Percentiles rank a stretch among this genome's conserved stretches.
These are phyloP conservation scores for Fratercula arctica DNA, from an alignment of 2,797 vertebrate species.

Conservation along the genomic window DNA sequence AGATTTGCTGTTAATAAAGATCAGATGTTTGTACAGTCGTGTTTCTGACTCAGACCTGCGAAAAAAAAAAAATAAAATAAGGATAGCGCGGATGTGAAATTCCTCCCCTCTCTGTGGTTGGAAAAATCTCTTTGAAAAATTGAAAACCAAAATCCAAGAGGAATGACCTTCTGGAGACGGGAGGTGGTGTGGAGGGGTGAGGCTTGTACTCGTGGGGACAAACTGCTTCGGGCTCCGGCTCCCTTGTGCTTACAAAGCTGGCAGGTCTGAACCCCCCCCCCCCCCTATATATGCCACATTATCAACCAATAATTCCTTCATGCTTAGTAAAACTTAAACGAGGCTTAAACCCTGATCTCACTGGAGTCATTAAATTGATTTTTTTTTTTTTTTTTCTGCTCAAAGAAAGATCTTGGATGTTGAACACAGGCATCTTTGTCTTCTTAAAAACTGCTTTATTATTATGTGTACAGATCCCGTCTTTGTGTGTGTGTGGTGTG, in stretches of 20 bases:
- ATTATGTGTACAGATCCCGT: conserved; percentile 66
- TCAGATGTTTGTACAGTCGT: conserved; percentile 62
- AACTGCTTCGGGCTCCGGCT: conserved; percentile 18
- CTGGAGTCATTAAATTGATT: conserved; percentile 67
- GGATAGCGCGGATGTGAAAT: conserved; percentile 37
- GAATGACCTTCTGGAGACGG: conserved; percentile 20
- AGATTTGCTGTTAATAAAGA: conserved; percentile 62
- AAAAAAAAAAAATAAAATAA: conserved; percentile 9
- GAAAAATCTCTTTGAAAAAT: conserved; percentile 48
- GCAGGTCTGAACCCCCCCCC: neutral
- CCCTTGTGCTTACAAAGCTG: conserved; percentile 2
- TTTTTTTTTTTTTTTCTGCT: conserved; percentile 6
- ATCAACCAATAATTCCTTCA: conserved; percentile 67
- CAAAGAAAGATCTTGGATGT: conserved; percentile 66
- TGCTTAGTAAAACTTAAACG: conserved; percentile 73
- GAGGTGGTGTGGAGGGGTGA: neutral
- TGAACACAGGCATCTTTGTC: conserved; percentile 70
- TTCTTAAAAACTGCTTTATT: conserved; percentile 71
- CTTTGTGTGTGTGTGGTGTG: conserved; percentile 69
- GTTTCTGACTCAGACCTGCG: conserved; percentile 66
- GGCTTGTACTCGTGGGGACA: neutral
- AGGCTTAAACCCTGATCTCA: conserved; percentile 67
- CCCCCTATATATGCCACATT: neutral
- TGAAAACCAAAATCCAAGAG: neutral
- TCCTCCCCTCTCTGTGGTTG: conserved; percentile 42